These are phyloP conservation scores for Psittacula derbiana DNA, from an alignment of 2,797 vertebrate genomes.

Conservation along the genomic window DNA sequence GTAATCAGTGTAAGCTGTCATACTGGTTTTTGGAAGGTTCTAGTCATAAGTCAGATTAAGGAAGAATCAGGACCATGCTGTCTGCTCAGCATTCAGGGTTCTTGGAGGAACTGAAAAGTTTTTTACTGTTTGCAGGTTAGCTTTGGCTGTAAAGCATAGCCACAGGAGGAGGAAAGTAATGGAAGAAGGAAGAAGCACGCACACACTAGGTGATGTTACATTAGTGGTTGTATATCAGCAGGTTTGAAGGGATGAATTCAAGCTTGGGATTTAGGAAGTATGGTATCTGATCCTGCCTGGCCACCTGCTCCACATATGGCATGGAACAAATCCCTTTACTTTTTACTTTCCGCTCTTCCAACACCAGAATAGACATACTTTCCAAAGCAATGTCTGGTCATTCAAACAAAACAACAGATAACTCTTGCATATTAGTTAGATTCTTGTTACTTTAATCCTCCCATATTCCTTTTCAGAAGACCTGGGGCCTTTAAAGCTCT, in stretches of 20 bases:
- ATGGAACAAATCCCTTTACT: not conserved
- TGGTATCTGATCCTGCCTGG: not conserved
- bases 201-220: not conserved
- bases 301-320: not conserved
- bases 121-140: not conserved
- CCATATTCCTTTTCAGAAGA: not conserved
- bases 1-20: not conserved
- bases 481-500: not conserved
- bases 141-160: not conserved
- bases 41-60: not conserved
- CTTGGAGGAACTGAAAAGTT: not conserved
- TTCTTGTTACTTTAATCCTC: not conserved
- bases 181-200: not conserved
- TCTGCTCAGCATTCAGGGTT: not conserved
- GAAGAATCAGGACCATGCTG: not conserved
- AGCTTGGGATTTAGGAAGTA: not conserved
- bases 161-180: not conserved
- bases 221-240: not conserved
- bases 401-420: not conserved
- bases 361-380: not conserved
- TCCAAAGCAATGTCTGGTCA: not conserved
- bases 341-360: not conserved
- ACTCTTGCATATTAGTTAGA: not conserved
- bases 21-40: not conserved
- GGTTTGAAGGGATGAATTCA: not conserved